Evolutionary conservation across 2,888 invertebrate genomes (phyloP).

Genomic region (Masnerella sp.): DNA sequence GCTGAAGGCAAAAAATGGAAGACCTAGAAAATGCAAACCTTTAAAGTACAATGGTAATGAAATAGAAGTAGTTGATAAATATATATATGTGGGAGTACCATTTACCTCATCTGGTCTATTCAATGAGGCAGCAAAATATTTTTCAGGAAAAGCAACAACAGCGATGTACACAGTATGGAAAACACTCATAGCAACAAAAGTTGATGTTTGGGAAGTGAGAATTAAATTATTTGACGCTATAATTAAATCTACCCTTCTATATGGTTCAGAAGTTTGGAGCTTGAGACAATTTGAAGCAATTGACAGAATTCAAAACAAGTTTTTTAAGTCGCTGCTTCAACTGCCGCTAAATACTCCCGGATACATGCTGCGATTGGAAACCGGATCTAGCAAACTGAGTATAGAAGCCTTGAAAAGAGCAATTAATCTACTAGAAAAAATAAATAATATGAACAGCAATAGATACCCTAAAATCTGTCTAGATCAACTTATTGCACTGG

Average conservation of each 20-base stretch:
- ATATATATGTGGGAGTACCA: slow-evolving; percentile 10
- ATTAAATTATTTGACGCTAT: neutral
- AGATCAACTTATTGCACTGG: neutral
- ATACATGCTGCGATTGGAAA: slow-evolving; percentile 1
- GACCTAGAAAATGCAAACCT: neutral
- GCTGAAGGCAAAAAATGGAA: neutral
- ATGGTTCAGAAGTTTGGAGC: neutral
- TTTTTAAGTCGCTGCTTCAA: neutral
- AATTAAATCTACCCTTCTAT: neutral
- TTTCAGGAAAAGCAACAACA: neutral
- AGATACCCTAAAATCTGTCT: neutral
- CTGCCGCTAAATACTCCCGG: slow-evolving; percentile 6
- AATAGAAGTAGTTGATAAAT: neutral
- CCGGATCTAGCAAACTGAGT: neutral
- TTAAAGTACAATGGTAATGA: neutral
- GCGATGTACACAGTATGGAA: neutral
- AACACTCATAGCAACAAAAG: neutral
- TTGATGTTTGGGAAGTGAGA: neutral
- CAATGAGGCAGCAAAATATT: neutral
- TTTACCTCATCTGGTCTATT: slow-evolving; percentile 1
- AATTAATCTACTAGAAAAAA: neutral
- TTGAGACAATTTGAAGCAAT: neutral
- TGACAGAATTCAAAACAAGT: neutral
- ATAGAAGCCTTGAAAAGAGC: neutral
- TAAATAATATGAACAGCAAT: neutral